Percentiles rank a stretch among this genome's conserved stretches.
These are phyloP conservation scores for Allolobophora icterica DNA, from an alignment of 2,888 invertebrate genomes.

Conservation along the genomic window DNA sequence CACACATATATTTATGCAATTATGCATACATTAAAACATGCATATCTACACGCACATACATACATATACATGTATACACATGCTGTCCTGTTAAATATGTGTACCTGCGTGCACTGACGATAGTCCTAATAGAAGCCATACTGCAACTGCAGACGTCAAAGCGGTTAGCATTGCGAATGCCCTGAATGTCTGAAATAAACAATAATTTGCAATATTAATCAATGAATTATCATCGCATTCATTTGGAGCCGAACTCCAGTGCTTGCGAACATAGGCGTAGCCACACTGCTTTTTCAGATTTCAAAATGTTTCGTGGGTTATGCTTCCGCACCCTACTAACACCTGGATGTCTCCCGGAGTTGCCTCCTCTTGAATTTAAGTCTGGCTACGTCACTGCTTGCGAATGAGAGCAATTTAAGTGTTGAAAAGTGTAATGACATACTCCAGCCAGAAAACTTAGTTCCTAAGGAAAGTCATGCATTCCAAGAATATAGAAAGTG, in stretches of 20 bases:
- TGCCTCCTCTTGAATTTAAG: no score
- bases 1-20: no score
- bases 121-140: not conserved
- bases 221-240: not conserved
- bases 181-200: not conserved
- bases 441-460: not conserved
- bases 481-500: no score
- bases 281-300: no score
- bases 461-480: not conserved
- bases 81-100: not conserved
- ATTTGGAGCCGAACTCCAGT: not conserved
- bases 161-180: slow-evolving; percentile 9
- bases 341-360: no score
- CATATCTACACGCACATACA: no score
- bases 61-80: no score
- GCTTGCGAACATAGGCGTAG: no score
- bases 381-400: no score
- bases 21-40: no score
- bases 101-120: not conserved
- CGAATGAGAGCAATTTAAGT: not conserved
- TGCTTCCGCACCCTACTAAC: no score
- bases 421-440: not conserved
- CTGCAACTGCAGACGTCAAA: slow-evolving; percentile 10
- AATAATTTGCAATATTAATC: not conserved
- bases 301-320: no score